Evolutionary conservation across 2,888 invertebrate species (phyloP).

Genomic region (Stenolophus ochropezus): DNA sequence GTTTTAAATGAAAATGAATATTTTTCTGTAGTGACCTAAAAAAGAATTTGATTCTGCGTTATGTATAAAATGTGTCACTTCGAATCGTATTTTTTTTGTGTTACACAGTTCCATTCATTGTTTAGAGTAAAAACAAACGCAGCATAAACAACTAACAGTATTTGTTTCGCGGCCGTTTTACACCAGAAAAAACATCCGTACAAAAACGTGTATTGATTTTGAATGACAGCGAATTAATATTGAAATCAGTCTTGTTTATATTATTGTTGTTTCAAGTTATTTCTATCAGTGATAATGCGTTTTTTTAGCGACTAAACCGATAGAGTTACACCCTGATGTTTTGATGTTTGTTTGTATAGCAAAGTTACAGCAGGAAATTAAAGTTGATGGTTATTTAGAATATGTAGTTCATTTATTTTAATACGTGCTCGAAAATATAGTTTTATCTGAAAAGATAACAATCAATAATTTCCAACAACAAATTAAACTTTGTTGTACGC

Average conservation of each 20-base stretch:
- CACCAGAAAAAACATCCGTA: not conserved
- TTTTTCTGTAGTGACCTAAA: too few relatives aligned
- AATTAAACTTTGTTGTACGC: not conserved
- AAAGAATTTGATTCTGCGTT: too few relatives aligned
- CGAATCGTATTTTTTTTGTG: not conserved
- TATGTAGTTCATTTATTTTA: not conserved
- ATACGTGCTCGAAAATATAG: not conserved
- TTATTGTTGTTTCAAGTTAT: constrained; percentile 2
- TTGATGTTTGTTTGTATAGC: constrained; percentile 5
- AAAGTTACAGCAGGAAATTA: not conserved
- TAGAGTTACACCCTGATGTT: constrained; percentile 1
- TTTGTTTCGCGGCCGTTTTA: not conserved
- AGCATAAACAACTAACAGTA: constrained; percentile 9
- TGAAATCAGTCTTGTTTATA: constrained; percentile 4
- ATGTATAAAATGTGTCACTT: too few relatives aligned
- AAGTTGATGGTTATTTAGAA: not conserved
- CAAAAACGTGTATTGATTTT: constrained; percentile 19
- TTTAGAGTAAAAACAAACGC: constrained; percentile 22
- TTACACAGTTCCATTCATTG: not conserved
- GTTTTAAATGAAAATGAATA: too few relatives aligned
- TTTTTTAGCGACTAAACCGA: not conserved
- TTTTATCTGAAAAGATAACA: not conserved
- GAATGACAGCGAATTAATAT: constrained; percentile 22
- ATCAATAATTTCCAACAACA: not conserved
- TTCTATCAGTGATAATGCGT: constrained; percentile 36